Evolutionary conservation across 92 coral and sea anemone genomes (phyloP).

Genomic region (Porites cylindrica): DNA sequence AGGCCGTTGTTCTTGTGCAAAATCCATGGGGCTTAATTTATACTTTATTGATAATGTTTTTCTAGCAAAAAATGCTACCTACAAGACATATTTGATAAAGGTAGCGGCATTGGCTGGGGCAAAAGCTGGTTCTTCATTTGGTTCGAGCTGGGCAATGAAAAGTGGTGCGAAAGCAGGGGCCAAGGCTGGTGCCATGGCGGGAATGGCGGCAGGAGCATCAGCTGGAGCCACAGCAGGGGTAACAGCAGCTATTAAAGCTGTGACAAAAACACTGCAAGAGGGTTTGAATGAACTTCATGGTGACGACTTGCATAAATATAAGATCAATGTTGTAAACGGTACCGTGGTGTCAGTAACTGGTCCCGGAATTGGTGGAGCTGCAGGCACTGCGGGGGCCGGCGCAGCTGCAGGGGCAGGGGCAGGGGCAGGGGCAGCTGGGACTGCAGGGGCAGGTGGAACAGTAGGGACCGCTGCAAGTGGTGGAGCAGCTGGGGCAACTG

Average conservation of each 20-base stretch:
- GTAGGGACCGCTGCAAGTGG: background rate
- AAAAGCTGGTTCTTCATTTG: slow-evolving; percentile 56
- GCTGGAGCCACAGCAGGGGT: slow-evolving; percentile 64
- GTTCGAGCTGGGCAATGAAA: slow-evolving; percentile 51
- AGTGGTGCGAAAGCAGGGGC: slow-evolving; percentile 65
- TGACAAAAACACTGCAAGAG: slow-evolving; percentile 13
- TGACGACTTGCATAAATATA: slow-evolving; percentile 15
- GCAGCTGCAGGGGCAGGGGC: background rate
- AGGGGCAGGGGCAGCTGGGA: slow-evolving; percentile 2
- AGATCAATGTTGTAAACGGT: slow-evolving; percentile 18
- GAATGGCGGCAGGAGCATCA: slow-evolving; percentile 55
- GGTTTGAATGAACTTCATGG: slow-evolving; percentile 24
- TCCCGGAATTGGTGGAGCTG: slow-evolving; percentile 50
- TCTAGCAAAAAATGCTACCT: slow-evolving; percentile 7
- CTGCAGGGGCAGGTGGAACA: slow-evolving; percentile 1
- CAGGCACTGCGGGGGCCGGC: background rate
- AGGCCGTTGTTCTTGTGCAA: no score
- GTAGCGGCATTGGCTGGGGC: slow-evolving; percentile 21
- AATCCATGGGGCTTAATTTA: no score
- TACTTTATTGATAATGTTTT: background rate
- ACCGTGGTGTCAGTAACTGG: slow-evolving; percentile 6
- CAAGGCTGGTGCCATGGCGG: slow-evolving; percentile 69
- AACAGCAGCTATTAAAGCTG: slow-evolving; percentile 12
- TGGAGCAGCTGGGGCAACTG: slow-evolving; percentile 18
- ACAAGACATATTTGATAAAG: background rate